Base-by-base conservation (phyloP, 2,797 vertebrate genomes). In the Psittacula derbiana region DNA sequence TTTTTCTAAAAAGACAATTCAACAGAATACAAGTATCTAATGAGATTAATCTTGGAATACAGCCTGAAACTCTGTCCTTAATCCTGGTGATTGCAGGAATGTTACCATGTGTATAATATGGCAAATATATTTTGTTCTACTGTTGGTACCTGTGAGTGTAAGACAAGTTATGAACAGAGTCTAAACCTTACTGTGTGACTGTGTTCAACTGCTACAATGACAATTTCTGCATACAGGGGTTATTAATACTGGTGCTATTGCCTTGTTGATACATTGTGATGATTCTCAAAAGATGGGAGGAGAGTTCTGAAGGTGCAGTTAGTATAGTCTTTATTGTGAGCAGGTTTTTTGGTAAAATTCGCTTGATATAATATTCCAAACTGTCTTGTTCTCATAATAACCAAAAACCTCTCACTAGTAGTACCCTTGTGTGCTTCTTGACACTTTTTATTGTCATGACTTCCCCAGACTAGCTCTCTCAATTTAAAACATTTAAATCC, bases 271-370 rank as follows among this genome's bases (percentile, higher is more conserved):
- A 50, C 11, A 7, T 44, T 18, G 10, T 46, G 23, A 30, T 73
- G n/a, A 16, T 76, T 62, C 28, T 80, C 23, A 31, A 15, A 81
- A 65, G 24, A 36, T 2, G 1, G 1, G 7, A 7, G 4, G 0
- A 1, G 9, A 30, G n/a, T 76, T 64, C 16, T 50, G 57, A 40
- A n/a, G 8, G 46, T 84, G 30, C 12, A 10, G 6, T 69, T 75
- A 47, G 7, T 38, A 5, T 66, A 71, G 40, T 41, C 38, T 66
- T 82, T 38, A 24, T 19, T 19, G 4, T 46, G 20, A 74, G 78
- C 38, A 61, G 27, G 25, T 18, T 24, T 61, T 44, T 38, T 33
- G 7, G 7, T 62, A 12, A 46, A 81, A 46, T 52, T 75, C 7
- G 67, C 21, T 30, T 44, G 20, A 14, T 64, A 18, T 44, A 58